Percentiles rank a stretch among this genome's conserved stretches.
Evolutionary conservation across 2,113 vertebrate species (phyloP).

Genomic region (Osmerus mordax): DNA sequence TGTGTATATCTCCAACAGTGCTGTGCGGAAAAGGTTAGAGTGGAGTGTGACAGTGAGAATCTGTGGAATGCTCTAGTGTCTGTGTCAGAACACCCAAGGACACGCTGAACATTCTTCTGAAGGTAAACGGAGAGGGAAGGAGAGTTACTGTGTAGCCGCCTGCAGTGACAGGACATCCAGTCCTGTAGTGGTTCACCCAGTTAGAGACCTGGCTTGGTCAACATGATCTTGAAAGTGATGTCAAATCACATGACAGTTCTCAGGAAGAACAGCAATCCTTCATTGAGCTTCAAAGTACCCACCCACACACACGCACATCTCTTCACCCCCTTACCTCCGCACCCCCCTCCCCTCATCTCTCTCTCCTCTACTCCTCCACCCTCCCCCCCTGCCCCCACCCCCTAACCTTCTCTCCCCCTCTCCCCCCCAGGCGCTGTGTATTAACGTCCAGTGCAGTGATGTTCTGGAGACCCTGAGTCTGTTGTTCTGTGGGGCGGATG

Average conservation of each 20-base stretch:
- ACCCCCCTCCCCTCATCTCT: no score
- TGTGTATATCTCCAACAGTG: neutral
- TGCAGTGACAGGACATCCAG: no score
- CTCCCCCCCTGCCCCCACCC: neutral
- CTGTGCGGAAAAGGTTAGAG: neutral
- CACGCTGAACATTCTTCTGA: no score
- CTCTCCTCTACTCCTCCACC: neutral
- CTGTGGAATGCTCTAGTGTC: constrained; percentile 5
- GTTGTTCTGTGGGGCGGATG: constrained; percentile 89
- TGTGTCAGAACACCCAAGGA: neutral
- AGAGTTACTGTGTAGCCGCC: no score
- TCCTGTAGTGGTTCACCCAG: no score
- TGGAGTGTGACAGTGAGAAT: neutral
- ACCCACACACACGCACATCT: neutral
- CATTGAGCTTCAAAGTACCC: no score
- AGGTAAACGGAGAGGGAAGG: no score
- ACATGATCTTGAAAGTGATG: no score
- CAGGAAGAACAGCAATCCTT: no score
- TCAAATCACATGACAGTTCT: no score
- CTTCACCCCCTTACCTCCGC: neutral
- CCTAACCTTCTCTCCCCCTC: neutral
- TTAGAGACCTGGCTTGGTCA: no score
- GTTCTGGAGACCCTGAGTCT: constrained; percentile 88
- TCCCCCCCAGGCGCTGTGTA: constrained; percentile 81
- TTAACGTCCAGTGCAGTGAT: constrained; percentile 85